Base-by-base conservation (phyloP, 2,888 invertebrate genomes). In the Acholoe squamosa region DNA sequence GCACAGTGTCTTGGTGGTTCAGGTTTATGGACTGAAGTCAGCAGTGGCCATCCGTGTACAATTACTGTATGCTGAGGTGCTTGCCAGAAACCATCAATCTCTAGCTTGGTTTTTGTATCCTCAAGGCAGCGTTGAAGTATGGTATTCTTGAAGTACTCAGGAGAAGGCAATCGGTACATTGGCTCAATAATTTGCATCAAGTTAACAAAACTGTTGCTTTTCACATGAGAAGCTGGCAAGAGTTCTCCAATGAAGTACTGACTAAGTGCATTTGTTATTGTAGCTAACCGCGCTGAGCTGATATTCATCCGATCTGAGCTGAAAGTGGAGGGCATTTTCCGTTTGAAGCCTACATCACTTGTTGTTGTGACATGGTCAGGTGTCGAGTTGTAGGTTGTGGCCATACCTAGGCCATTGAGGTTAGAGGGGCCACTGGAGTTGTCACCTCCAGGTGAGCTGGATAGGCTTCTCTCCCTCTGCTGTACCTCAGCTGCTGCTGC, bases 341-440 rank as follows among this genome's bases (percentile, higher is more conserved):
- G 52, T 25, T 54, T 86, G 10, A 10, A 7, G 31, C 86, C 54
- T n/a, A 86, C 25, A 0, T 86, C 86, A 0, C 3, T 12, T 25
- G 86, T 86, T 19, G 84, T 84, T 56, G 86, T 86, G 22, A 86
- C 86, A 54, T 86, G 86, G 54, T 86, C 86, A 54, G 86, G 31
- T 16, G 52, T 86, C 12, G 28, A 5, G 28, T 31, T 43, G 43
- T 34, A 80, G 28, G 54, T 25, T n/a, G 31, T 31, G 19, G 31
- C 76, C 1, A 25, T 25, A 0, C 76, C 76, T 31, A 76, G 76
- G 19, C 3, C 5, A 16, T 76, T 76, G 76, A 31, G 19, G 31
- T 76, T 76, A 28, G 76, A 16, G 16, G 25, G 1, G 10, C 76
- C 31, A 16, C 76, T 25, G 16, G 76, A 31, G 76, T 19, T 1